These are phyloP conservation scores for Anarrhichthys ocellatus DNA, from an alignment of 2,113 vertebrate genomes.

Conservation along the genomic window DNA sequence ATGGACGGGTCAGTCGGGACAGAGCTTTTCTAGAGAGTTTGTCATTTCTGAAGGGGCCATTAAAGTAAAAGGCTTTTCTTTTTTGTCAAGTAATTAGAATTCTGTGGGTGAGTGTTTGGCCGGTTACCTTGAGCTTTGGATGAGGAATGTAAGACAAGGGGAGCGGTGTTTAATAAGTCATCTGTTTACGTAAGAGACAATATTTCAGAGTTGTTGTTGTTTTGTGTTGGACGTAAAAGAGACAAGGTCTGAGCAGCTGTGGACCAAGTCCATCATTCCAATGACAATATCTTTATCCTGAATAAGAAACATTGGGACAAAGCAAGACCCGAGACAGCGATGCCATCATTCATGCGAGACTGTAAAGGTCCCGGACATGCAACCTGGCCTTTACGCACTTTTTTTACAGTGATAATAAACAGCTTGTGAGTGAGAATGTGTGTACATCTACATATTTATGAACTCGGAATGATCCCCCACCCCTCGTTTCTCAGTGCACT, in stretches of 20 bases:
- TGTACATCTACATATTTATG: constrained; percentile 56
- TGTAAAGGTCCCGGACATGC: constrained; percentile 37
- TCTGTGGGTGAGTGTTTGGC: background rate
- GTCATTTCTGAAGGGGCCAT: background rate
- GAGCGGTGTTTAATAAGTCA: background rate
- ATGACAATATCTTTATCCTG: constrained; percentile 55
- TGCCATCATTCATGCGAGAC: constrained; percentile 29
- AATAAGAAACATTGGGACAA: constrained; percentile 48
- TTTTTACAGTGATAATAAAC: constrained; percentile 8
- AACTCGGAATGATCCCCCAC: constrained; percentile 59
- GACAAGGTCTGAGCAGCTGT: constrained; percentile 14
- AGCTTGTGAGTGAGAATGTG: constrained; percentile 7
- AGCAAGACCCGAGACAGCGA: constrained; percentile 37
- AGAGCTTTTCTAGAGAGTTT: constrained; percentile 15
- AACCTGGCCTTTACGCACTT: constrained; percentile 20
- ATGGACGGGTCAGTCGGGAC: constrained; percentile 17
- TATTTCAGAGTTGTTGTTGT: too few species aligned
- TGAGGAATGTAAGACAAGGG: background rate
- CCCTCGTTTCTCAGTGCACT: constrained; percentile 46
- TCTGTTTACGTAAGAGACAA: background rate
- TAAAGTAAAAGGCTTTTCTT: background rate
- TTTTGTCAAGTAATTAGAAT: constrained; percentile 7
- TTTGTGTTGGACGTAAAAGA: too few species aligned
- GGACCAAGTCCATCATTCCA: constrained; percentile 43
- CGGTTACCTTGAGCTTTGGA: background rate